A percentile compares a stretch with the other conserved stretches of the same genome.
Conservation (phyloP, 2,888 invertebrate genomes). For the Mythimna pallens region DNA sequence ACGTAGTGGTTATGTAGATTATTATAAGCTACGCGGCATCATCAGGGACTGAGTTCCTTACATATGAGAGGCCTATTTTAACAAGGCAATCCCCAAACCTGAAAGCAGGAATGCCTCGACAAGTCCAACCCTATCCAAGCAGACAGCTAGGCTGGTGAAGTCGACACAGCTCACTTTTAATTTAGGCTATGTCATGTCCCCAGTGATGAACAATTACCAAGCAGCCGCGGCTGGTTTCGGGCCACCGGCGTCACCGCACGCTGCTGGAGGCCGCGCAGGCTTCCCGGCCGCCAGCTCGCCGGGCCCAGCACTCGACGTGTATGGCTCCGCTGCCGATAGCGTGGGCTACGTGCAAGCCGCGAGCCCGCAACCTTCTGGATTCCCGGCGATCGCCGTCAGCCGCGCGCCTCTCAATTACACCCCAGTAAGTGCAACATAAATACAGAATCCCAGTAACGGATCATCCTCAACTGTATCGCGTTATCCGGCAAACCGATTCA, state of each 20-base stretch:
- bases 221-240: conserved; percentile 95
- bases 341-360: conserved; percentile 99
- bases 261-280: conserved; percentile 93
- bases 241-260: conserved; percentile 96
- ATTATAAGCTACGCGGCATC: conserved; percentile 13
- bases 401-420: conserved; percentile 98
- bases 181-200: conserved; percentile 72
- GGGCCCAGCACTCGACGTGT: conserved; percentile 97
- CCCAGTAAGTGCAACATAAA: conserved; percentile 92
- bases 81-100: conserved; percentile 30
- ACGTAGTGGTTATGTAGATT: conserved; percentile 5
- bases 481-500: conserved; percentile 5
- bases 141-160: conserved; percentile 46
- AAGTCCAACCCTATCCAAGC: conserved; percentile 47
- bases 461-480: neutral
- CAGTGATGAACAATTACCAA: conserved; percentile 99
- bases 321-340: conserved; percentile 96
- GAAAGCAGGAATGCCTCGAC: conserved; percentile 37
- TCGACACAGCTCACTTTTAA: conserved; percentile 26
- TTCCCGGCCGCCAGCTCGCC: conserved; percentile 98
- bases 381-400: conserved; percentile 98
- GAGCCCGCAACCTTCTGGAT: conserved; percentile 98
- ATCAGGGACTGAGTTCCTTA: conserved; percentile 20
- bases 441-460: conserved; percentile 3
- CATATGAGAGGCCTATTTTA: conserved; percentile 34